Evolutionary conservation across 2,113 vertebrate species (phyloP).

Genomic region (Edolisoma coerulescens): DNA sequence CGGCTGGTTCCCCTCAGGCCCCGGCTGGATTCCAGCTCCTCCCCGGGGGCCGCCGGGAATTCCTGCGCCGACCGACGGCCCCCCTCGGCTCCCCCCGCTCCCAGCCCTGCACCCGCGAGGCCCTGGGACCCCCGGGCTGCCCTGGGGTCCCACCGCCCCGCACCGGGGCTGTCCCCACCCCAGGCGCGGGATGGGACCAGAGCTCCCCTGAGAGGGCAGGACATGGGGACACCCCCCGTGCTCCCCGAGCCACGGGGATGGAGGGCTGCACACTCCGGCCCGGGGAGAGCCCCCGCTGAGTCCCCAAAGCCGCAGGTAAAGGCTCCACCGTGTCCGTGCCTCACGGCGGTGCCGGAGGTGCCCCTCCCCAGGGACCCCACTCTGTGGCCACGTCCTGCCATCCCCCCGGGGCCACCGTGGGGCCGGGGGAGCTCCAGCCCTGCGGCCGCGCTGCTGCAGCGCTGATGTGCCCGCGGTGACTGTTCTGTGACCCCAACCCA

Average conservation of each 20-base stretch:
- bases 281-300: neutral
- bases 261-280: neutral
- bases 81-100: neutral
- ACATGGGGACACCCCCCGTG: rapidly evolving
- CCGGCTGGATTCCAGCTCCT: constrained; percentile 33
- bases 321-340: neutral
- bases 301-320: neutral
- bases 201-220: neutral
- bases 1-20: too few species aligned
- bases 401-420: neutral
- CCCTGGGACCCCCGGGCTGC: neutral
- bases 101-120: neutral
- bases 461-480: neutral
- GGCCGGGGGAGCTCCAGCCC: neutral
- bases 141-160: neutral
- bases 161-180: neutral
- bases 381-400: neutral
- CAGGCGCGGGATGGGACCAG: neutral
- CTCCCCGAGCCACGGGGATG: neutral
- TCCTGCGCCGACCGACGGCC: neutral
- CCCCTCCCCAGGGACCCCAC: neutral
- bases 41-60: constrained; percentile 47
- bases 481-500: rapidly evolving
- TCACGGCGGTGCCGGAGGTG: neutral
- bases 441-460: neutral